Percentiles rank a stretch among this genome's conserved stretches.
phyloP scores from a whole-genome alignment of 1,140 invertebrate species.

The Pseudomyrmex sp. region DNA sequence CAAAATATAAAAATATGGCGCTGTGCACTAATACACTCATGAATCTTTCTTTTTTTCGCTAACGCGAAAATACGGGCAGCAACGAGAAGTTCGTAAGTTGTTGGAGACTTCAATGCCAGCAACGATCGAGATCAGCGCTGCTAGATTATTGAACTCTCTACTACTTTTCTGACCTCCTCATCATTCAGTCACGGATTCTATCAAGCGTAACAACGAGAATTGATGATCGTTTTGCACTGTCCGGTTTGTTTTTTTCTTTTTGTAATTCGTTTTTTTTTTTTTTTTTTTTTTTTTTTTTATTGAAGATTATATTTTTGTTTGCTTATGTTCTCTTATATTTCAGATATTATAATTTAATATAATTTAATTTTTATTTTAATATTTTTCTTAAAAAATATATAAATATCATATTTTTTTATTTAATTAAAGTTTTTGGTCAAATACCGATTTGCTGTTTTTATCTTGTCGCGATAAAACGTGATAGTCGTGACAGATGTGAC shows the following conservation, averaged over 20 bases:
- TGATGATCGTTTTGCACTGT: slow-evolving; percentile 60
- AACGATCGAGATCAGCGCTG: slow-evolving; percentile 61
- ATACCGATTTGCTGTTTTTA: slow-evolving; percentile 21
- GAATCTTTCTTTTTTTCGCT: slow-evolving; percentile 20
- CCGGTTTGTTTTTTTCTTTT: slow-evolving; percentile 19
- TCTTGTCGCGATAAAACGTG: neutral
- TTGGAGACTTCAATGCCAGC: slow-evolving; percentile 78
- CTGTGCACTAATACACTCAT: slow-evolving; percentile 4
- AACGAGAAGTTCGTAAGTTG: slow-evolving; percentile 31
- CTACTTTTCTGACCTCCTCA: slow-evolving; percentile 25
- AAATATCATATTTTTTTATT: neutral
- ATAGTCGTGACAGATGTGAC: slow-evolving; percentile 34
- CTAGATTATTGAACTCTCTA: slow-evolving; percentile 74
- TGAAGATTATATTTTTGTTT: neutral
- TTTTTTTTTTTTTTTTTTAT: neutral
- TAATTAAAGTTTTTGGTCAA: neutral
- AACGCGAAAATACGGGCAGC: slow-evolving; percentile 17
- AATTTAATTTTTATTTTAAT: no score
- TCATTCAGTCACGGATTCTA: slow-evolving; percentile 49
- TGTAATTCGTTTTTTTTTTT: neutral
- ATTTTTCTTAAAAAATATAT: neutral
- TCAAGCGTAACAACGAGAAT: slow-evolving; percentile 50
- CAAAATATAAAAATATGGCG: neutral
- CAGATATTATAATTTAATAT: neutral
- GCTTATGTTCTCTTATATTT: neutral